These are phyloP conservation scores for Coendou prehensilis DNA, from an alignment of 2,797 vertebrate genomes.

Conservation along the genomic window DNA sequence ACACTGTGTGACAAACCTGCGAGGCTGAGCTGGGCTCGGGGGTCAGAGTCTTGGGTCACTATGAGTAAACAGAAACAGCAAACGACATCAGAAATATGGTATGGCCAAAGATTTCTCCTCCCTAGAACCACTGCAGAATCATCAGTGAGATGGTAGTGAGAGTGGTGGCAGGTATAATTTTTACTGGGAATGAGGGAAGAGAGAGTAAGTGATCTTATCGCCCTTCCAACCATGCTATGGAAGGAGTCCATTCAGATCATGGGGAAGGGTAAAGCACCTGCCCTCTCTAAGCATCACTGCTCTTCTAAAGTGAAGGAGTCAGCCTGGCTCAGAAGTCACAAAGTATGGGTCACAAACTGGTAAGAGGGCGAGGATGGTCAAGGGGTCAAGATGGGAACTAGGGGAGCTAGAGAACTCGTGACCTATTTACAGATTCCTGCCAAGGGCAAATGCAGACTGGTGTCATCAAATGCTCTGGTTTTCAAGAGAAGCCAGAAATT, in stretches of 20 bases:
- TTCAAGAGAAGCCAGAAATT: conserved; percentile 40
- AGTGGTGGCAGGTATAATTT: not conserved
- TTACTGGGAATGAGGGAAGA: not conserved
- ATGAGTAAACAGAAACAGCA: not conserved
- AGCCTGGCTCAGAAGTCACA: not conserved
- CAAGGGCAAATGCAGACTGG: not conserved
- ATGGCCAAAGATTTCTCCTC: not conserved
- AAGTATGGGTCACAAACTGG: not conserved
- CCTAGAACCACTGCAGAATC: not conserved
- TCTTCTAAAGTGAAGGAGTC: not conserved
- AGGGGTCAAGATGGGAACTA: not conserved
- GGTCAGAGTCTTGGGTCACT: not conserved
- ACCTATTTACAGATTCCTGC: not conserved
- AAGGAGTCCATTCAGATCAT: not conserved
- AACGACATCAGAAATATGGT: not conserved
- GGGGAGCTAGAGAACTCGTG: not conserved
- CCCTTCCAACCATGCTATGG: not conserved
- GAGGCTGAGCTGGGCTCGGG: not conserved
- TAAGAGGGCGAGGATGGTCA: not conserved
- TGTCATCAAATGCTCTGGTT: not conserved
- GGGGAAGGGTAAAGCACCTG: not conserved
- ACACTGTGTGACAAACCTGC: not conserved
- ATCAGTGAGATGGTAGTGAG: not conserved
- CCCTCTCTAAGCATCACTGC: not conserved
- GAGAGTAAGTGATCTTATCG: not conserved